Conservation (phyloP, 2,113 vertebrate genomes). For the Takifugu flavidus region DNA sequence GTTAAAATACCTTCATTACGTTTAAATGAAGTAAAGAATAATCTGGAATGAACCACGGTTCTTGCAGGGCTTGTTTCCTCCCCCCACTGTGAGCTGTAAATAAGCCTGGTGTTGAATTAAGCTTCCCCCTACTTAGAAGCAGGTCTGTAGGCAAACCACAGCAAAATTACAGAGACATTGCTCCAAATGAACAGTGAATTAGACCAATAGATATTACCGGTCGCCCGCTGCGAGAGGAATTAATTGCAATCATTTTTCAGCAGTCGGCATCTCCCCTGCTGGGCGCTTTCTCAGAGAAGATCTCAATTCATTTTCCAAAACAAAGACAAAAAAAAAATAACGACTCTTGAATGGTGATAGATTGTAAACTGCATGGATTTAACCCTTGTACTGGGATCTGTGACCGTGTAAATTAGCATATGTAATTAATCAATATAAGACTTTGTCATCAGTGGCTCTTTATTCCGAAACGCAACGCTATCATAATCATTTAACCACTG, state of each 20-base stretch:
- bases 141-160: constrained; percentile 8
- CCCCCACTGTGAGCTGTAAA: background rate
- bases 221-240: constrained; percentile 26
- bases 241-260: constrained; percentile 38
- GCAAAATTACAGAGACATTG: constrained; percentile 9
- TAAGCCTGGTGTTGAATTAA: constrained; percentile 1
- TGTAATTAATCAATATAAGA: constrained; percentile 24
- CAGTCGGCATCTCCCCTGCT: constrained; percentile 21
- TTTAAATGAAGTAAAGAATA: background rate
- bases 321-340: constrained; percentile 26
- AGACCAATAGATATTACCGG: constrained; percentile 30
- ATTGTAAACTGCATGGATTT: constrained; percentile 43
- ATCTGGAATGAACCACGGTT: constrained; percentile 4
- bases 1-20: too few relatives aligned
- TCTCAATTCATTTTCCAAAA: constrained; percentile 37
- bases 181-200: constrained; percentile 26
- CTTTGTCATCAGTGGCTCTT: constrained; percentile 5
- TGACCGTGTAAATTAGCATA: constrained; percentile 25
- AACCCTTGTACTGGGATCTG: constrained; percentile 27
- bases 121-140: constrained; percentile 2
- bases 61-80: constrained; percentile 9
- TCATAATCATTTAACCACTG: constrained; percentile 2
- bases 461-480: constrained; percentile 7
- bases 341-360: constrained; percentile 15
- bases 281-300: constrained; percentile 27